These are phyloP conservation scores for Arnoldichthys spilopterus DNA, from an alignment of 2,797 vertebrate species.

Conservation along the genomic window DNA sequence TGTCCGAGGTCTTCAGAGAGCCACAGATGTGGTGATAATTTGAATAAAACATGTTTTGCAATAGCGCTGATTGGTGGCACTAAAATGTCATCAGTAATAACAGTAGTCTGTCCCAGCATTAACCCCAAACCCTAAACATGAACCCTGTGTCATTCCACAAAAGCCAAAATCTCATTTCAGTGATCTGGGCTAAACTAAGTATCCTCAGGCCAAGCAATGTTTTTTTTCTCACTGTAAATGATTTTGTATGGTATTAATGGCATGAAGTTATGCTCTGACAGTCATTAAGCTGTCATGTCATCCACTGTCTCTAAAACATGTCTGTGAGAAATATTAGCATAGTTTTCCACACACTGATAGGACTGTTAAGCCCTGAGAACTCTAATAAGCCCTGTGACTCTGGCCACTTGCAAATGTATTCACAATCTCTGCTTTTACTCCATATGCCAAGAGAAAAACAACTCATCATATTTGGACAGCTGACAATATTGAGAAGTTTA, in stretches of 20 bases:
- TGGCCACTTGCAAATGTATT: not conserved
- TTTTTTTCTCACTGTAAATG: constrained; percentile 2
- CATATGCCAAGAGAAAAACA: not conserved
- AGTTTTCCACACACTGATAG: not conserved
- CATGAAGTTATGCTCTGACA: constrained; percentile 12
- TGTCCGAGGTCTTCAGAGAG: no score
- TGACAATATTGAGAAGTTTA: not conserved
- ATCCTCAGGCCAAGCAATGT: not conserved
- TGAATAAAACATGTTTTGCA: no score
- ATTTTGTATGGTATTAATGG: constrained; percentile 16
- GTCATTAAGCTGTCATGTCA: constrained; percentile 12
- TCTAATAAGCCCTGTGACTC: not conserved
- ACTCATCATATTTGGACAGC: not conserved
- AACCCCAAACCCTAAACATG: no score
- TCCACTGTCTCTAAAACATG: not conserved
- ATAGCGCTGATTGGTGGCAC: no score
- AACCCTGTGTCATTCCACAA: no score
- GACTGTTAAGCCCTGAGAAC: not conserved
- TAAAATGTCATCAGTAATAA: no score
- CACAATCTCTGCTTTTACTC: not conserved
- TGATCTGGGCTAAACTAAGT: no score
- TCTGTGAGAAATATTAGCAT: not conserved
- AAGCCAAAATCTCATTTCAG: no score
- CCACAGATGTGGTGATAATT: no score
- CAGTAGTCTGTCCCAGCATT: no score